Conservation (phyloP, 1,140 invertebrate genomes). For the Nephila pilipes region DNA sequence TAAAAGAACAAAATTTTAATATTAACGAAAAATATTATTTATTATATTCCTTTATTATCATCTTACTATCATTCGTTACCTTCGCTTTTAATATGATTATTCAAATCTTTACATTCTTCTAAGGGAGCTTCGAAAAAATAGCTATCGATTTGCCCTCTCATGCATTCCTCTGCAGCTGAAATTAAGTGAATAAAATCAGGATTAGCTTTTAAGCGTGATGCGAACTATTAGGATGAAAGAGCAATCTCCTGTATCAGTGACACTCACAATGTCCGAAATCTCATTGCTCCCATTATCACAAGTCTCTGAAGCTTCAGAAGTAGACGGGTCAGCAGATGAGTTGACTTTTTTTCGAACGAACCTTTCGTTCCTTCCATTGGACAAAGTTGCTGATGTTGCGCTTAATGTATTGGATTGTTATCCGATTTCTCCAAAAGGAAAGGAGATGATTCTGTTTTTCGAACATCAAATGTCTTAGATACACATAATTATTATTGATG, state of each 20-base stretch:
- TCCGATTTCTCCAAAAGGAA: conserved; percentile 1
- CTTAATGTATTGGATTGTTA: not conserved
- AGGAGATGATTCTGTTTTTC: not conserved
- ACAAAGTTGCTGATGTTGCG: not conserved
- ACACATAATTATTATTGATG: too few relatives aligned
- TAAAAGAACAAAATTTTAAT: too few relatives aligned
- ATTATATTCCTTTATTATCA: too few relatives aligned
- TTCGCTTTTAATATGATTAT: too few relatives aligned
- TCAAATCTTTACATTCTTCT: too few relatives aligned
- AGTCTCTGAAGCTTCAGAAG: not conserved
- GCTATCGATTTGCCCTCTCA: too few relatives aligned
- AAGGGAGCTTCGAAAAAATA: too few relatives aligned
- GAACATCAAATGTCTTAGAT: too few relatives aligned
- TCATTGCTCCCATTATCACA: not conserved
- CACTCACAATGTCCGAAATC: not conserved
- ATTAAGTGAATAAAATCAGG: not conserved
- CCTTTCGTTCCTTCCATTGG: not conserved
- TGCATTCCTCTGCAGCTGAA: too few relatives aligned
- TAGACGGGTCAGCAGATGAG: not conserved
- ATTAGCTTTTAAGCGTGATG: not conserved
- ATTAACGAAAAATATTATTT: too few relatives aligned
- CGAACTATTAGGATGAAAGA: not conserved
- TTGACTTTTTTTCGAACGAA: not conserved
- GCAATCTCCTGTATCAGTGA: not conserved
- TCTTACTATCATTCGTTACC: too few relatives aligned